Percentiles rank a stretch among this genome's conserved stretches.
These are phyloP conservation scores for Phymanthus crucifer DNA, from an alignment of 92 coral and sea anemone species.

Conservation along the genomic window DNA sequence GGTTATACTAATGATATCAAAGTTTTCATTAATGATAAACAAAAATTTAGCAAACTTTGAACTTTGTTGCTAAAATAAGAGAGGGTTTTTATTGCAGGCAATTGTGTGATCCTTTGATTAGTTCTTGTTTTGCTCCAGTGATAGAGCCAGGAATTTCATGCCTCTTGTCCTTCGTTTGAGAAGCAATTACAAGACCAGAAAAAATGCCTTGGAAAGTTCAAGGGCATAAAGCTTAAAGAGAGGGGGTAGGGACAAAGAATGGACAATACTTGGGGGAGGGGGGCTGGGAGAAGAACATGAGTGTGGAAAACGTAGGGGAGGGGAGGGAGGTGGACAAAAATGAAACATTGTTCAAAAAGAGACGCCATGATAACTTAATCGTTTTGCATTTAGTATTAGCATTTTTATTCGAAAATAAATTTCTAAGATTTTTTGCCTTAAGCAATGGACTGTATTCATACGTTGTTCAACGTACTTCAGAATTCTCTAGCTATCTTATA, in stretches of 20 bases:
- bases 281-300: not conserved
- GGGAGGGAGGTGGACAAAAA: not conserved
- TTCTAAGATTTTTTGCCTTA: no score
- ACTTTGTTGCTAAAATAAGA: not conserved
- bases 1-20: no score
- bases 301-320: not conserved
- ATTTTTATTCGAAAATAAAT: no score
- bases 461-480: not conserved
- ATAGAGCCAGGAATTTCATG: not conserved
- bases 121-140: not conserved
- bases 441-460: no score
- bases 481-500: not conserved
- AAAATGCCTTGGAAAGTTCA: not conserved
- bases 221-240: not conserved
- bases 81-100: not conserved
- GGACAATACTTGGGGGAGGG: not conserved
- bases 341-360: not conserved
- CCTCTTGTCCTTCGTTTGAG: not conserved
- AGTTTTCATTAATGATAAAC: no score
- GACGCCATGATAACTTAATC: not conserved
- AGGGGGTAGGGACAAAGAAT: not conserved
- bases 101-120: not conserved
- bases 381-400: no score
- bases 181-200: not conserved
- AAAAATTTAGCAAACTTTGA: no score